Percentiles rank a stretch among this genome's conserved stretches.
These are phyloP conservation scores for Pyrochroa serraticornis DNA, from an alignment of 2,888 invertebrate genomes.

Conservation along the genomic window DNA sequence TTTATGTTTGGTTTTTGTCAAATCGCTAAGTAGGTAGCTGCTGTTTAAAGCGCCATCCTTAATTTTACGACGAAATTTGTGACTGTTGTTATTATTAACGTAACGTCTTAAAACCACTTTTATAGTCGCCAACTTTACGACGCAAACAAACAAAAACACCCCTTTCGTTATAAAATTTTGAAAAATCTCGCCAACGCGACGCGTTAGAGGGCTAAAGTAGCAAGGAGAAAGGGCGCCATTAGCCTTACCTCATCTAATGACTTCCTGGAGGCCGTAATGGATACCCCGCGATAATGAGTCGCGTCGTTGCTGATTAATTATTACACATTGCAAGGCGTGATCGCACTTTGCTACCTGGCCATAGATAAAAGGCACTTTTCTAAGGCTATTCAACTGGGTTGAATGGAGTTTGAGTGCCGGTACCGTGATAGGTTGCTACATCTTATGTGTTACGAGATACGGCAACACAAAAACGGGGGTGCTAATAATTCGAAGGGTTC, in stretches of 20 bases:
- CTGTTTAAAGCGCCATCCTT: neutral
- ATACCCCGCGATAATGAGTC: constrained; percentile 54
- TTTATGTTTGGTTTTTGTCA: constrained; percentile 49
- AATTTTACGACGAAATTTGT: constrained; percentile 13
- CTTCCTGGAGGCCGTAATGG: constrained; percentile 54
- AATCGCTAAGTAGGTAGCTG: constrained; percentile 45
- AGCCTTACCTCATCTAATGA: constrained; percentile 51
- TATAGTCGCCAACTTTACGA: too few relatives aligned
- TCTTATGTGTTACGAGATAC: neutral
- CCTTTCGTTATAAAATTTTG: neutral
- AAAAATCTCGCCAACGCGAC: constrained; percentile 4
- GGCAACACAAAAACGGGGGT: constrained; percentile 6
- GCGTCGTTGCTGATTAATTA: constrained; percentile 52
- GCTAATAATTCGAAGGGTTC: constrained; percentile 22
- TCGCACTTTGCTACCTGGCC: constrained; percentile 29
- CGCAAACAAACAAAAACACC: too few relatives aligned
- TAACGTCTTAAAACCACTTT: too few relatives aligned
- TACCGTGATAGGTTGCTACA: constrained; percentile 5
- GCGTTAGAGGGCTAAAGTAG: constrained; percentile 6
- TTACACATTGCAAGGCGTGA: constrained; percentile 42
- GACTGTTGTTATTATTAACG: constrained; percentile 1
- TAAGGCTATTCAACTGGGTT: constrained; percentile 12
- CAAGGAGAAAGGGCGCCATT: constrained; percentile 37
- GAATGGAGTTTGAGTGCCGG: constrained; percentile 22
- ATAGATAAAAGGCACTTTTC: constrained; percentile 25